A percentile compares a stretch with the other conserved stretches of the same genome.
phyloP scores from a whole-genome alignment of 2,888 invertebrate genomes.

The Argyresthia albistria region DNA sequence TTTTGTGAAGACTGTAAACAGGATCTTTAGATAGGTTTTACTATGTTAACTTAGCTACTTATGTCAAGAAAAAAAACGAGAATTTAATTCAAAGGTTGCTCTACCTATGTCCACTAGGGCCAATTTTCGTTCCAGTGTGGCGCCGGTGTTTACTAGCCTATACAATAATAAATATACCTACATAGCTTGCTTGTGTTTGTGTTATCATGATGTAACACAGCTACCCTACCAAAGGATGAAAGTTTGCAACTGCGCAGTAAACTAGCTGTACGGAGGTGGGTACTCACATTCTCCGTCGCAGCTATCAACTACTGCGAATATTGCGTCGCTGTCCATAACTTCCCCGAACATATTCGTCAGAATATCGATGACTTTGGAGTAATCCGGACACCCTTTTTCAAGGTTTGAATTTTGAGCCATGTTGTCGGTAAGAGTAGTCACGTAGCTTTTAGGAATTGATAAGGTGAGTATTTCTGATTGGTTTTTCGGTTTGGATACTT shows the following conservation, averaged over 20 bases:
- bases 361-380: slow-evolving; percentile 28
- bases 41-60: no score
- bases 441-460: neutral
- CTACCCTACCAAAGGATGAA: neutral
- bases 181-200: no score
- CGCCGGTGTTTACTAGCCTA: no score
- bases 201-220: no score
- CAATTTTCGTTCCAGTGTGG: no score
- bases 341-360: slow-evolving; percentile 42
- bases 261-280: neutral
- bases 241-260: slow-evolving; percentile 1
- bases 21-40: no score
- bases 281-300: slow-evolving; percentile 54
- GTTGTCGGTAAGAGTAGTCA: neutral
- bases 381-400: slow-evolving; percentile 9
- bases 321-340: slow-evolving; percentile 36
- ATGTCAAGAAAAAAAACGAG: no score
- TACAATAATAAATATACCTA: no score
- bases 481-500: neutral
- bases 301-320: slow-evolving; percentile 41
- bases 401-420: neutral
- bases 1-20: no score
- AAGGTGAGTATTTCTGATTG: neutral
- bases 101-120: no score
- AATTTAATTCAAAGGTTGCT: no score